These are phyloP conservation scores for Hypanus sabinus DNA, from an alignment of 2,113 vertebrate species.

Conservation along the genomic window DNA sequence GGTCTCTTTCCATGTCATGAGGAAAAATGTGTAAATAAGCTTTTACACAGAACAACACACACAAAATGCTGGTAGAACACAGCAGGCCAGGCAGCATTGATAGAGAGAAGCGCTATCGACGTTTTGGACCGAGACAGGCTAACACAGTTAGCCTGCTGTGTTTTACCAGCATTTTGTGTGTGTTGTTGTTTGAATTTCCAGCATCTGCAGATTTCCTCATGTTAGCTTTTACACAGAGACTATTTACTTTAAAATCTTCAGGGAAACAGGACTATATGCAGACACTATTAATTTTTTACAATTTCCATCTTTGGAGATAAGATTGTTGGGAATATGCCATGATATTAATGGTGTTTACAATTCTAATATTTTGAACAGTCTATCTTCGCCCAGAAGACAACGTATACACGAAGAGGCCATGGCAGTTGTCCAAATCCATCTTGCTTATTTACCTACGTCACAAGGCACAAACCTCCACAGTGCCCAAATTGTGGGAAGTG, in stretches of 20 bases:
- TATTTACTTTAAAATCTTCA: background rate
- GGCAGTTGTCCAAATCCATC: conserved; percentile 81
- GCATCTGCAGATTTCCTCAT: too few species aligned
- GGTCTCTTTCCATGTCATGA: too few species aligned
- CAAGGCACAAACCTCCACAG: conserved; percentile 86
- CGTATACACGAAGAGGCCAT: conserved; percentile 85
- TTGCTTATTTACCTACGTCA: conserved; percentile 87
- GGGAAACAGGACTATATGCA: background rate
- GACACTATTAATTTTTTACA: background rate
- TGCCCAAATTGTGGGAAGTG: conserved; percentile 81
- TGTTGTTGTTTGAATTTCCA: too few species aligned
- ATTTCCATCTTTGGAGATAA: background rate
- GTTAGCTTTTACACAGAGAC: too few species aligned
- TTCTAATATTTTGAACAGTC: background rate
- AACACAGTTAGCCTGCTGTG: too few species aligned
- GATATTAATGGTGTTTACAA: background rate
- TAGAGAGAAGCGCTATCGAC: too few species aligned
- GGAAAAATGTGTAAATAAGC: too few species aligned
- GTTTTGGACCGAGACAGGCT: too few species aligned
- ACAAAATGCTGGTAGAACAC: too few species aligned
- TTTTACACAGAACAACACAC: too few species aligned
- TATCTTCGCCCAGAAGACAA: conserved; percentile 68
- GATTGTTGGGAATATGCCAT: background rate
- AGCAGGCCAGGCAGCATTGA: too few species aligned
- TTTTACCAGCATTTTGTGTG: too few species aligned